Conservation (phyloP, 2,113 vertebrate genomes). For the Conger conger region DNA sequence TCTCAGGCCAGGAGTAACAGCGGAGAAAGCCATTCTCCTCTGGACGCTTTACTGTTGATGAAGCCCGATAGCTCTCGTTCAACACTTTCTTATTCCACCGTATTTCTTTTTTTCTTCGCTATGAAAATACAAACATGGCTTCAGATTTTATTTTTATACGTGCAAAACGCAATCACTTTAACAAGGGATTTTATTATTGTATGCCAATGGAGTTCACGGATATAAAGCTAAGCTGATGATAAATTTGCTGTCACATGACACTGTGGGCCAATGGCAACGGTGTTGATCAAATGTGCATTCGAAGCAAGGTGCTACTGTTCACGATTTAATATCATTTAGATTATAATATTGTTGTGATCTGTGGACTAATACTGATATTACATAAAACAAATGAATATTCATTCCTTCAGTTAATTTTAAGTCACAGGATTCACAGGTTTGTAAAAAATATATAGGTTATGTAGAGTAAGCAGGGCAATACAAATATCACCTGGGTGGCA, state of each 20-base stretch:
- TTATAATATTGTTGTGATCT: neutral
- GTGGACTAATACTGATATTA: neutral
- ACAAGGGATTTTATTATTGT: constrained; percentile 23
- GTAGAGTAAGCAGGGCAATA: too few relatives aligned
- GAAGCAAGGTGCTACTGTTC: neutral
- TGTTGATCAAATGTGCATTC: constrained; percentile 16
- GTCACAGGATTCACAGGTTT: neutral
- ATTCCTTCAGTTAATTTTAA: neutral
- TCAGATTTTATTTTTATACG: constrained; percentile 17
- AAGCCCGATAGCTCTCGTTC: constrained; percentile 43
- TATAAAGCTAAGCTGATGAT: constrained; percentile 29
- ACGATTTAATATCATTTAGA: neutral
- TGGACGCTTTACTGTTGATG: constrained; percentile 49
- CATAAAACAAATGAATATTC: neutral
- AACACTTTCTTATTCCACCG: constrained; percentile 36
- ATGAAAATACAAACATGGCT: neutral
- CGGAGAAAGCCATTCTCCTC: constrained; percentile 66
- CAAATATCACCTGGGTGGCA: neutral
- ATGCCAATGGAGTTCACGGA: constrained; percentile 29
- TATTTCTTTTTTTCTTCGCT: constrained; percentile 10
- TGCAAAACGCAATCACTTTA: constrained; percentile 18
- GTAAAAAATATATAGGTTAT: neutral
- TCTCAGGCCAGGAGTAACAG: constrained; percentile 79
- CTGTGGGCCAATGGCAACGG: constrained; percentile 28
- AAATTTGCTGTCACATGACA: constrained; percentile 38